phyloP scores from a whole-genome alignment of 37 sponge, comb jelly and placozoan genomes.

The Halisarca cf. caerulea region DNA sequence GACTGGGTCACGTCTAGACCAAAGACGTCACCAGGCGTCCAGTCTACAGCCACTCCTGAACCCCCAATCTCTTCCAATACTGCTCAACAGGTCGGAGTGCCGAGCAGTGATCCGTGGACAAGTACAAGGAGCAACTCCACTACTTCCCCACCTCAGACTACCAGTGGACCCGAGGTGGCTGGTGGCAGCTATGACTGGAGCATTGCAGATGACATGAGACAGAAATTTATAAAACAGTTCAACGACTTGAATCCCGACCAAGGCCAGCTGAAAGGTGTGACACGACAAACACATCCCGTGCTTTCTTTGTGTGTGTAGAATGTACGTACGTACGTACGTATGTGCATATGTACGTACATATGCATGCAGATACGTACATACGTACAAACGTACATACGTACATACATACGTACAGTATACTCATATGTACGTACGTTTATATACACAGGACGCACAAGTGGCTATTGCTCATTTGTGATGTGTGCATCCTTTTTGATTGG shows the following conservation, averaged over 20 bases:
- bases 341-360: neutral
- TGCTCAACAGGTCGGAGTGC: neutral
- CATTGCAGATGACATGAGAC: conserved; percentile 57
- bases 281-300: too few relatives aligned
- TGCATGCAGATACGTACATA: neutral
- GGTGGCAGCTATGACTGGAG: conserved; percentile 48
- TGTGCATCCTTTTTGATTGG: neutral
- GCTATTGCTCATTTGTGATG: too few relatives aligned
- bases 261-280: conserved; percentile 45
- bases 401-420: neutral
- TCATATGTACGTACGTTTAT: neutral
- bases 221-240: conserved; percentile 63
- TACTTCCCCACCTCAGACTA: neutral
- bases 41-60: neutral
- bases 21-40: neutral
- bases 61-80: neutral
- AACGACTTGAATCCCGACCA: conserved; percentile 37
- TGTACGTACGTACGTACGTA: too few relatives aligned
- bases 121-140: neutral
- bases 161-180: neutral
- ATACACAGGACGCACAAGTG: neutral
- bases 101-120: neutral
- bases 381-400: neutral
- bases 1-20: neutral
- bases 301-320: too few relatives aligned